A percentile compares a stretch with the other conserved stretches of the same genome.
Evolutionary conservation across 2,888 invertebrate species (phyloP).

Genomic region (Drosophila putrida): DNA sequence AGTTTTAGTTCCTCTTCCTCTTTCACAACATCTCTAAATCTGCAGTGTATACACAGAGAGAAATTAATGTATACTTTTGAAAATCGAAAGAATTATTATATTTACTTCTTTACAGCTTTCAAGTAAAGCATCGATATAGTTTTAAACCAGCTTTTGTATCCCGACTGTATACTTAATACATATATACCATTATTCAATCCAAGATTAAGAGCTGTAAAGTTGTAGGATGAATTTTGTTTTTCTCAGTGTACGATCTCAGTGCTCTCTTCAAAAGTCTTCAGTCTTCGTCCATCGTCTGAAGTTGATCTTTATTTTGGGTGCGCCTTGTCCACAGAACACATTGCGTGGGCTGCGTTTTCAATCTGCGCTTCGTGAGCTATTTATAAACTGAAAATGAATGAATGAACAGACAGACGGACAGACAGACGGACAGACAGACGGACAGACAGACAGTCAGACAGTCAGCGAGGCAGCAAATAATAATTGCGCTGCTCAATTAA

Average conservation of each 20-base stretch:
- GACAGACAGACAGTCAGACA: slow-evolving; percentile 21
- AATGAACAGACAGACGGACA: slow-evolving; percentile 24
- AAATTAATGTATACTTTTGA: too few species aligned
- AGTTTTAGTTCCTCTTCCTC: not conserved
- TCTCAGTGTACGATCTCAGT: not conserved
- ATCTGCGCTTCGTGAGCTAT: slow-evolving; percentile 69
- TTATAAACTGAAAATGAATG: slow-evolving; percentile 59
- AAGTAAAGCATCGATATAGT: too few species aligned
- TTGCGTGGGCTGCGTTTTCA: slow-evolving; percentile 77
- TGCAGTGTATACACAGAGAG: not conserved
- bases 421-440: slow-evolving; percentile 2
- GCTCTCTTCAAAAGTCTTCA: slow-evolving; percentile 1
- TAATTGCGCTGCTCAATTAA: slow-evolving; percentile 81
- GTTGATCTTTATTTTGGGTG: slow-evolving; percentile 28
- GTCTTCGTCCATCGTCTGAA: slow-evolving; percentile 6
- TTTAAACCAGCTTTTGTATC: too few species aligned
- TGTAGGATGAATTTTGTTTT: too few species aligned
- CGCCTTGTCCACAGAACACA: slow-evolving; percentile 10
- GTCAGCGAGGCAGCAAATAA: slow-evolving; percentile 60
- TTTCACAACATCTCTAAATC: not conserved
- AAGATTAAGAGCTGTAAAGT: too few species aligned
- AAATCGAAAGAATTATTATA: too few species aligned
- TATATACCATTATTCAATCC: too few species aligned
- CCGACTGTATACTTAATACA: too few species aligned
- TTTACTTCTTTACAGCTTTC: too few species aligned